Conservation (phyloP, 2,888 invertebrate genomes). For the Megamerina dolium region DNA sequence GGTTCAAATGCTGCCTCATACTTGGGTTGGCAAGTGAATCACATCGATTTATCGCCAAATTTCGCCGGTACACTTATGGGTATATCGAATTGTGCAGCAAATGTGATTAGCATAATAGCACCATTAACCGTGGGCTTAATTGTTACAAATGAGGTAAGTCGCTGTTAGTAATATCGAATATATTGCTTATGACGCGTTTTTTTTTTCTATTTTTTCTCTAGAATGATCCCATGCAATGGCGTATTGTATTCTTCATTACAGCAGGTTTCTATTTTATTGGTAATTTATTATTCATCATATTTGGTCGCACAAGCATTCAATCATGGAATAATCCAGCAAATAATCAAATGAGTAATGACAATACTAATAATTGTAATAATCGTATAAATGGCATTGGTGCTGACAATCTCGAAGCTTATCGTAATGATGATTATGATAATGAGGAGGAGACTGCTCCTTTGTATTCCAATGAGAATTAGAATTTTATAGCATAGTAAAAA, state of each 20-base stretch:
- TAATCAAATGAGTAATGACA: too few relatives aligned
- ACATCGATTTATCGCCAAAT: conserved; percentile 64
- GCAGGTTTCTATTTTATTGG: conserved; percentile 65
- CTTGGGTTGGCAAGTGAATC: conserved; percentile 60
- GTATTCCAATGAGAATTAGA: conserved; percentile 2
- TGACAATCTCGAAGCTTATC: not conserved
- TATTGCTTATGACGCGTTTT: not conserved
- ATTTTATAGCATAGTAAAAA: too few relatives aligned
- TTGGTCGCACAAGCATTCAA: conserved; percentile 62
- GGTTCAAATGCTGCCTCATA: conserved; percentile 58
- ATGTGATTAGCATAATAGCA: conserved; percentile 59
- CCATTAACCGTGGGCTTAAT: conserved; percentile 57
- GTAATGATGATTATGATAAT: not conserved
- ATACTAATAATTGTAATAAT: too few relatives aligned
- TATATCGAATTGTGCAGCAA: conserved; percentile 61
- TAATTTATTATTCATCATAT: conserved; percentile 63
- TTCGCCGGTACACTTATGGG: conserved; percentile 67
- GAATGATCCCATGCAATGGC: conserved; percentile 63
- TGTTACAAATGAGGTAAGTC: conserved; percentile 54
- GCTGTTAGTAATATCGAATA: too few relatives aligned
- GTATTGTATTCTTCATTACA: conserved; percentile 67
- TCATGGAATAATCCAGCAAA: conserved; percentile 59
- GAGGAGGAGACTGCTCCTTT: conserved; percentile 7
- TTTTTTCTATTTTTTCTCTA: conserved; percentile 42
- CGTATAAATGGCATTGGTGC: too few relatives aligned